Evolutionary conservation across 2,888 invertebrate species (phyloP).

Genomic region (Ichneumon xanthorius): DNA sequence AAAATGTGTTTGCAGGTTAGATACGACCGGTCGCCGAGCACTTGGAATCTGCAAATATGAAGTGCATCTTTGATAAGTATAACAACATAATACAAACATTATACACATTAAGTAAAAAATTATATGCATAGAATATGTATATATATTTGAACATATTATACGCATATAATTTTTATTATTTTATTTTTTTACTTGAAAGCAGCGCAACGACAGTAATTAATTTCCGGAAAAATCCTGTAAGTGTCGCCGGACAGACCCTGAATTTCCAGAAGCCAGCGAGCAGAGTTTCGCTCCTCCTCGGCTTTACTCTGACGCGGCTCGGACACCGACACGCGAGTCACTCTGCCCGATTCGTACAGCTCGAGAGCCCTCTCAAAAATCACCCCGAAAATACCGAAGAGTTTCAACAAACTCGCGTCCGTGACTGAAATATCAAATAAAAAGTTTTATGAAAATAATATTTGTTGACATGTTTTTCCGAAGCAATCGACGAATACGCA

Average conservation of each 20-base stretch:
- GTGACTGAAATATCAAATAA: conserved; percentile 85
- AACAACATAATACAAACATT: neutral
- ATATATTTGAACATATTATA: neutral
- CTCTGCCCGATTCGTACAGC: conserved; percentile 87
- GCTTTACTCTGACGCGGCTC: conserved; percentile 64
- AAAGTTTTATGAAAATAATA: neutral
- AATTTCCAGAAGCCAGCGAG: conserved; percentile 87
- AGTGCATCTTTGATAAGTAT: neutral
- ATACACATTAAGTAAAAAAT: too few species aligned
- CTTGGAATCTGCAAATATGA: conserved; percentile 82
- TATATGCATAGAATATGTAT: too few species aligned
- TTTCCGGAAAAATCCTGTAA: conserved; percentile 87
- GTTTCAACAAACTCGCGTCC: conserved; percentile 86
- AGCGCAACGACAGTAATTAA: conserved; percentile 90
- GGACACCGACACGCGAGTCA: conserved; percentile 86
- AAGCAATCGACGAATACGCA: conserved; percentile 81
- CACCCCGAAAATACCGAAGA: conserved; percentile 87
- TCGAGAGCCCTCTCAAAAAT: conserved; percentile 88
- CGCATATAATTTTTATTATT: neutral
- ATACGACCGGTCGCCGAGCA: conserved; percentile 86
- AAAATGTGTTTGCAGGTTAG: conserved; percentile 90
- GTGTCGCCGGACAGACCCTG: conserved; percentile 86
- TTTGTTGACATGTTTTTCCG: conserved; percentile 83
- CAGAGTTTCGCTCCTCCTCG: conserved; percentile 64
- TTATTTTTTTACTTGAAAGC: conserved; percentile 85